Evolutionary conservation across 1,140 invertebrate genomes (phyloP), one percentile per base, ranked within the genome.

Genomic region (Caenorhabditis remanei): DNA sequence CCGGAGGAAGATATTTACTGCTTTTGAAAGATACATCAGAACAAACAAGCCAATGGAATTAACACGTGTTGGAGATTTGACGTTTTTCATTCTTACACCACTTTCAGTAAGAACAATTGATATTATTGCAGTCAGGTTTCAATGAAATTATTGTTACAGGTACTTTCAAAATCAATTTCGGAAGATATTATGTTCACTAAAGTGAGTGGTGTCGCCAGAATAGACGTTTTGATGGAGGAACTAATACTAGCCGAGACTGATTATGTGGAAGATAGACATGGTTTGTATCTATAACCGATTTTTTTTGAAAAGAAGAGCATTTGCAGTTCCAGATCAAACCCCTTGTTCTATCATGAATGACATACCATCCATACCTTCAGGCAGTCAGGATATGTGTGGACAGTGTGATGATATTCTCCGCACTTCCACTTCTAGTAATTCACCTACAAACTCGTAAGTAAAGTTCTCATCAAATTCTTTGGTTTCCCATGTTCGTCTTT

Each of bases 111-210:
- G 48, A 48, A 16, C 13, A n/a, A 65, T 40, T 75, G 46, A 19
- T 58, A 85, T 7, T n/a, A 53, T 11, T 50, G 0, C 50, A 11
- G 16, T 3, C 11, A 48, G 46, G 3, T 61, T 71, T n/a, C n/a
- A 16, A 21, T 13, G 11, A 88, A 71, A 41, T 21, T 85, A 7
- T 43, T 58, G 46, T 75, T 90, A 67, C 50, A 92, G 90, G 90
- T 89, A 16, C 85, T 93, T 13, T 92, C 91, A 32, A 93, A 92
- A 85, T 90, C 90, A 16, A 87, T 92, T 14, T 91, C 90, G 1
- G 91, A 92, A 71, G 92, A 92, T 87, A 90, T 92, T 11, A 83
- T 92, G 79, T 88, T 92, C 84, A 87, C 91, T 1, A 93, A 93
- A 87, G 56, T 92, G 61, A 92, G 89, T 32, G 91, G 91, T 58